Base-by-base conservation (phyloP, 1,140 invertebrate species). In the Gryllus bimaculatus region DNA sequence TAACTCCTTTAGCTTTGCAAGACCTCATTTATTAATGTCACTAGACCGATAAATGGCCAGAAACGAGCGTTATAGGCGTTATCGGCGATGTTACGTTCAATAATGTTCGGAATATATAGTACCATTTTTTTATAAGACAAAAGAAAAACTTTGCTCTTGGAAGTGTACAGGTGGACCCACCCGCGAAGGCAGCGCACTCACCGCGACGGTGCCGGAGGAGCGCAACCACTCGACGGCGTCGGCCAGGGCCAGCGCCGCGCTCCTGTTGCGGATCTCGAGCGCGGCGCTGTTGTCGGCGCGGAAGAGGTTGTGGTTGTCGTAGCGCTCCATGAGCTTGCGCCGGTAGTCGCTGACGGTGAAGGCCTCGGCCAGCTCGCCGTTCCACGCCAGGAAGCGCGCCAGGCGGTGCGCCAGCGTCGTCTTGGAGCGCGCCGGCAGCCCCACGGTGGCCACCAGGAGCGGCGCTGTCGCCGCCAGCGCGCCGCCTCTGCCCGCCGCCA, bases 351-450 rank as follows among this genome's bases (percentile, higher is more conserved):
- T 95, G 81, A 95, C 93, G 87, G 94, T 93, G 87, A 95, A 94
- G n/a, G 94, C 94, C 93, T 93, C 95, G 47, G 94, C 93, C 81
- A 90, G 90, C 81, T 96, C 92, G 18, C 95, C 94, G 83, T 93
- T 96, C 94, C 95, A 97, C 84, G 95, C 96, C 47, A 97, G 90
- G 83, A 96, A 95, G 75, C 95, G 88, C 74, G 92, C 89, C n/a
- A 98, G 89, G 82, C 95, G 94, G 82, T 95, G 93, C 1, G 95
- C 94, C 79, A 98, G 91, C 84, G 96, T 94, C 47, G 95, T 97
- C 87, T 98, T 98, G 76, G 94, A 95, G 47, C 94, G 88, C 7
- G 95, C 96, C 10, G 97, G 96, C 79, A 98, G 87, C 49, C 97
- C 97, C 21, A 96, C 96, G 88, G 95, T 92, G 2, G 93, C 94